phyloP scores from a whole-genome alignment of 2,888 invertebrate species.

The Thymelicus acteon region DNA sequence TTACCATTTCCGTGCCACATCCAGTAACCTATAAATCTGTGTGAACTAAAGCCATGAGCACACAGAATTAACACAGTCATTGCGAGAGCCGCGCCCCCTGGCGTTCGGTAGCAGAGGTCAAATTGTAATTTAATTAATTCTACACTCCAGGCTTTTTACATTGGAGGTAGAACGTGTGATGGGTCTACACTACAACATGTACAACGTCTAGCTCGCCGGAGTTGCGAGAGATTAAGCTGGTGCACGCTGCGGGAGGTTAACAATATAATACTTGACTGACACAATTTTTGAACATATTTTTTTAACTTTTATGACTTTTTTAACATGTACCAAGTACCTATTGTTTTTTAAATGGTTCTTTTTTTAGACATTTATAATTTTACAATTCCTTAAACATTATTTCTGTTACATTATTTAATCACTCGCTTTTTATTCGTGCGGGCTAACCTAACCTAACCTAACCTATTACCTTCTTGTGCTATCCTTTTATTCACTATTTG shows the following conservation, averaged over 20 bases:
- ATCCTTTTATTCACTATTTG: no score
- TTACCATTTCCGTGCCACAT: neutral
- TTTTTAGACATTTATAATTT: neutral
- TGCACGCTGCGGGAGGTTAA: neutral
- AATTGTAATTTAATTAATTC: conserved; percentile 78
- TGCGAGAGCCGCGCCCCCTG: conserved; percentile 53
- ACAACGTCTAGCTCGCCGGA: neutral
- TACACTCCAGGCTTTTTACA: conserved; percentile 39
- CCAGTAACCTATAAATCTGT: conserved; percentile 14
- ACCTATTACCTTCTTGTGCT: no score
- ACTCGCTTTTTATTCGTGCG: no score
- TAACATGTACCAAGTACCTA: no score
- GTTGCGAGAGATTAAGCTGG: conserved; percentile 4
- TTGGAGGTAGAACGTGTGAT: neutral
- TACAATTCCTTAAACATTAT: no score
- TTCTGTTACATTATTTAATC: no score
- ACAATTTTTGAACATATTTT: no score
- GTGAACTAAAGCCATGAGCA: conserved; percentile 50
- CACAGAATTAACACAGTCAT: conserved; percentile 61
- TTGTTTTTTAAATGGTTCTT: no score
- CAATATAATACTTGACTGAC: neutral
- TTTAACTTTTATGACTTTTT: no score
- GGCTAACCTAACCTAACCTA: no score
- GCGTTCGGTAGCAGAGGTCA: conserved; percentile 71
- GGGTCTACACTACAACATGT: neutral